Conservation (phyloP, 2,113 vertebrate genomes). For the Chionis minor region DNA sequence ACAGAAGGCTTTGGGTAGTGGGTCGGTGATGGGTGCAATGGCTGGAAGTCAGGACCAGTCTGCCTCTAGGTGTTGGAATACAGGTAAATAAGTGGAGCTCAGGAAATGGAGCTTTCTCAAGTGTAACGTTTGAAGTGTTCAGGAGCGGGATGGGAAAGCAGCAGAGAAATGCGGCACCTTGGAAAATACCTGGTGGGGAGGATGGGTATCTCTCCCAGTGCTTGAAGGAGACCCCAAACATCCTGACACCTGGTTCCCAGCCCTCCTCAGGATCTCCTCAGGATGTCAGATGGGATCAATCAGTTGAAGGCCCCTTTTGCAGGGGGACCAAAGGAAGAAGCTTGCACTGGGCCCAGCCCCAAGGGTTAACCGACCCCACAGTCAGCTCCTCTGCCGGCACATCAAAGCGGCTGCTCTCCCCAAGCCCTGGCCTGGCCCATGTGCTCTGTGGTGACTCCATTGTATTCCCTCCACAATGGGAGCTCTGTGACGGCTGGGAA, state of each 20-base stretch:
- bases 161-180: background rate
- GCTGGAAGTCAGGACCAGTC: background rate
- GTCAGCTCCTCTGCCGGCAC: background rate
- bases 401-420: background rate
- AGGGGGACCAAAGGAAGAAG: background rate
- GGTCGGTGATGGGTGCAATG: background rate
- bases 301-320: background rate
- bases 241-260: background rate
- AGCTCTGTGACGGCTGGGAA: background rate
- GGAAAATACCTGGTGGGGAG: background rate
- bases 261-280: background rate
- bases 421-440: background rate
- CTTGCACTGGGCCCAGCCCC: fast-evolving
- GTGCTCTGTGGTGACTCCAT: slow-evolving; percentile 8
- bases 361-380: background rate
- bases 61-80: background rate
- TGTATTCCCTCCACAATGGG: slow-evolving; percentile 16
- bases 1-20: background rate
- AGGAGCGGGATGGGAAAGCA: background rate
- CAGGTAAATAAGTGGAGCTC: background rate
- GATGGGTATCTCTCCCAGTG: background rate
- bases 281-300: fast-evolving
- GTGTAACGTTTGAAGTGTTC: fast-evolving
- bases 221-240: background rate
- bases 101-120: background rate